phyloP scores from a whole-genome alignment of 2,113 vertebrate genomes.

The Sinocyclocheilus anophthalmus region DNA sequence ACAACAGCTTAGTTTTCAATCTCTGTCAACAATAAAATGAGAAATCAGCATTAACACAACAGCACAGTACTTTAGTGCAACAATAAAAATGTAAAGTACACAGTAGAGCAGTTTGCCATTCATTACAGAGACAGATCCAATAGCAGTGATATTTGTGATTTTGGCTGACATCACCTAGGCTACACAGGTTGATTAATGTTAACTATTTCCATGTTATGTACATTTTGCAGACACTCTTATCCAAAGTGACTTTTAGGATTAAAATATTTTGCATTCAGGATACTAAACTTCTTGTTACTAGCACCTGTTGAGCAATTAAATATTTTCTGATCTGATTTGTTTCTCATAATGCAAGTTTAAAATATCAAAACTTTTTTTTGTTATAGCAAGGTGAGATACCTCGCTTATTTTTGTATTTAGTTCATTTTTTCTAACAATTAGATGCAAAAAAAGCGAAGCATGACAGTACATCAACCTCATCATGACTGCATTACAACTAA shows the following conservation, averaged over 20 bases:
- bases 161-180: neutral
- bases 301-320: neutral
- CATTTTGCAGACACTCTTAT: neutral
- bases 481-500: neutral
- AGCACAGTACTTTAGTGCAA: neutral
- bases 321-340: no score
- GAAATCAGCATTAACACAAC: slow-evolving; percentile 2
- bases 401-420: neutral
- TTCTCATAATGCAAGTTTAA: no score
- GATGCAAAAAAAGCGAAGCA: neutral
- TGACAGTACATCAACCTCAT: neutral
- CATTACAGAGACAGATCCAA: neutral
- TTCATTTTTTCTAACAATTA: neutral
- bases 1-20: slow-evolving; percentile 32
- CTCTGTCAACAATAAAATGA: neutral
- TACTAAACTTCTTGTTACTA: neutral
- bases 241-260: neutral
- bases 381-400: no score
- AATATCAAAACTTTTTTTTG: no score
- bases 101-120: neutral
- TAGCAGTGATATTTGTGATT: neutral
- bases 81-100: neutral
- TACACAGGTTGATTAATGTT: no score
- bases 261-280: neutral
- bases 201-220: no score